Evolutionary conservation across 2,797 vertebrate genomes (phyloP).

Genomic region (Chelon auratus): DNA sequence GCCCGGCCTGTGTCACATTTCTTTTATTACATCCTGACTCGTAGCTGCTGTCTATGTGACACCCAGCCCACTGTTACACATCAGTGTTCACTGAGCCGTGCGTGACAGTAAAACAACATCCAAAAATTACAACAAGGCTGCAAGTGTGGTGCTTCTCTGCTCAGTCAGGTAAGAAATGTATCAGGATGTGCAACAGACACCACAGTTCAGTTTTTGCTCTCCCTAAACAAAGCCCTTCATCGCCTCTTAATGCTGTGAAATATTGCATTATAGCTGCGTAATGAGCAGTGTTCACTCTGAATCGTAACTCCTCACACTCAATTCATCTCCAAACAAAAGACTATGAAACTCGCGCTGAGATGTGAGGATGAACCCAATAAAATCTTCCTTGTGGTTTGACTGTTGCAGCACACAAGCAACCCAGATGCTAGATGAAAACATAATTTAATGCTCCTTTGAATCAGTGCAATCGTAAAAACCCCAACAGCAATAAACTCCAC

Average conservation of each 20-base stretch:
- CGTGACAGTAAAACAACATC: slow-evolving; percentile 2
- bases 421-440: slow-evolving; percentile 53
- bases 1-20: slow-evolving; percentile 46
- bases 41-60: slow-evolving; percentile 54
- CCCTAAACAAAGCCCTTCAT: slow-evolving; percentile 21
- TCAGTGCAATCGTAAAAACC: slow-evolving; percentile 35
- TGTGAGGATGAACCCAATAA: slow-evolving; percentile 57
- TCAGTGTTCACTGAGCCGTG: slow-evolving; percentile 38
- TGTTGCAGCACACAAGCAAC: slow-evolving; percentile 58
- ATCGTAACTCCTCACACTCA: slow-evolving; percentile 43
- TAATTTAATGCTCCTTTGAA: slow-evolving; percentile 67
- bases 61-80: slow-evolving; percentile 34
- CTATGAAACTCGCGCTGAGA: slow-evolving; percentile 24
- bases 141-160: slow-evolving; percentile 17
- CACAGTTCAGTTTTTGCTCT: slow-evolving; percentile 27
- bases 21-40: slow-evolving; percentile 60
- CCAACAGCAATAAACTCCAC: slow-evolving; percentile 64
- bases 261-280: slow-evolving; percentile 52
- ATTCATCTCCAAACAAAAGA: slow-evolving; percentile 51
- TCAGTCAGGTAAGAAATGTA: slow-evolving; percentile 24
- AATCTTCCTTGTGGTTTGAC: slow-evolving; percentile 21
- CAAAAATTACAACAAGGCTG: slow-evolving; percentile 3
- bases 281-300: slow-evolving; percentile 42
- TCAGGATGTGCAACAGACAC: slow-evolving; percentile 7
- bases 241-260: slow-evolving; percentile 33